A percentile compares a stretch with the other conserved stretches of the same genome.
phyloP scores from a whole-genome alignment of 2,113 vertebrate species.

The Phaethon lepturus region DNA sequence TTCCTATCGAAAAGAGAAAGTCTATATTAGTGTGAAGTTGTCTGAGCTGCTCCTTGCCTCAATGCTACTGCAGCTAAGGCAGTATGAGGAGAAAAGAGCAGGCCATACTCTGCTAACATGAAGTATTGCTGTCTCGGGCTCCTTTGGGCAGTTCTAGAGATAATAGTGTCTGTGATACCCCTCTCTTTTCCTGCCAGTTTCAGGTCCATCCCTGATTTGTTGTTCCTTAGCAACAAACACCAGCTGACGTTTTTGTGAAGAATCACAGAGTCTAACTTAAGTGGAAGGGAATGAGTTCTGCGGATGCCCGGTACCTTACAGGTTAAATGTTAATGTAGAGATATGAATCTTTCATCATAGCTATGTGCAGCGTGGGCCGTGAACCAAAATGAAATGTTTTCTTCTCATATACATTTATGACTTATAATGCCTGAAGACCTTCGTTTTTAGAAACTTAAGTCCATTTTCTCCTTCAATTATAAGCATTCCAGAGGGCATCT shows the following conservation, averaged over 20 bases:
- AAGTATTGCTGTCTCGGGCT: neutral
- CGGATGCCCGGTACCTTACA: neutral
- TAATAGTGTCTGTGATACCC: neutral
- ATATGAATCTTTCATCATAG: neutral
- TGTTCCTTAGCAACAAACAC: neutral
- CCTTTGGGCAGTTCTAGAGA: neutral
- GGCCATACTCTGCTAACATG: neutral
- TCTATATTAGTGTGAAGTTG: neutral
- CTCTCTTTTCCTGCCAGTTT: neutral
- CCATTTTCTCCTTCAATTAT: neutral
- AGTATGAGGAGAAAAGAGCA: neutral
- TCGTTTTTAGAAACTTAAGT: neutral
- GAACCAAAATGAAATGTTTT: neutral
- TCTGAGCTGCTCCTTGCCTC: neutral
- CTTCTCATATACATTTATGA: neutral
- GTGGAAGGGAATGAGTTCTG: neutral
- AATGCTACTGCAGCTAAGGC: neutral
- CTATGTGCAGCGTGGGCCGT: neutral
- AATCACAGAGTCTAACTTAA: neutral
- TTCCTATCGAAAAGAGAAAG: neutral
- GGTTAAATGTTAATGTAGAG: neutral
- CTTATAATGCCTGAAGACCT: neutral
- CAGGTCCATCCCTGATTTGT: neutral
- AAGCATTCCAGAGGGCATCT: conserved; percentile 1
- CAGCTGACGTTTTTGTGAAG: neutral